Base-by-base conservation (phyloP, 2,797 vertebrate genomes). In the Chaenodraco wilsoni region DNA sequence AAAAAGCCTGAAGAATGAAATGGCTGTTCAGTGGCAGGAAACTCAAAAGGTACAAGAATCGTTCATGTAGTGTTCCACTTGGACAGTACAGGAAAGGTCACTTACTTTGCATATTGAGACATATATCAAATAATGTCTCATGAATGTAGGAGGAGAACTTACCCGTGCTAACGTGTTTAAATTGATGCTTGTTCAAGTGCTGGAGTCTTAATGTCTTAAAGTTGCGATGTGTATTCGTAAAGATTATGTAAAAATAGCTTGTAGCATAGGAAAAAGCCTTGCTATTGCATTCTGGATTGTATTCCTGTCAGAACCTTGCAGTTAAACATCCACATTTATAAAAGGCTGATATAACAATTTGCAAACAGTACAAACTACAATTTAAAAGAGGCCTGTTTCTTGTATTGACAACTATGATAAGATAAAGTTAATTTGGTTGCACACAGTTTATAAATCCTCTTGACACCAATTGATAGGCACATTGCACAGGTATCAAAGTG, bases 1-100 rank as follows among this genome's bases (percentile, higher is more conserved):
- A 65, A 50, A 65, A 50, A 58, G 51, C 50, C 46, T 54, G 14
- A 74, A 68, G 64, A 84, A 73, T 52, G 19, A 80, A 78, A 61
- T 13, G 59, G 45, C 31, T 41, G 19, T 37, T 63, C 46, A 57
- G 31, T 60, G 49, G 19, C 46, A 64, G 57, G 54, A 62, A 60
- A 60, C 37, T 52, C 14, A 33, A 27, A 37, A 44, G 12, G 33
- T 5, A 14, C 40, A 69, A 69, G 40, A 60, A 46, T 65, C 51
- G 4, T 43, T 52, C 37, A 5, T 3, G 33, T 37, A 21, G 13
- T 5, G 45, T 17, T 55, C 43, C 55, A 45, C 54, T 33, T 65
- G 44, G 16, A 62, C 15, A 40, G n/a, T n/a, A 31, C 31, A 9
- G 10, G 12, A 50, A 65, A 77, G 45, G 56, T 65, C 44, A 44